Evolutionary conservation across 35 echinoderm and acorn worm genomes (phyloP).

Genomic region (Nesometra sesokonis): DNA sequence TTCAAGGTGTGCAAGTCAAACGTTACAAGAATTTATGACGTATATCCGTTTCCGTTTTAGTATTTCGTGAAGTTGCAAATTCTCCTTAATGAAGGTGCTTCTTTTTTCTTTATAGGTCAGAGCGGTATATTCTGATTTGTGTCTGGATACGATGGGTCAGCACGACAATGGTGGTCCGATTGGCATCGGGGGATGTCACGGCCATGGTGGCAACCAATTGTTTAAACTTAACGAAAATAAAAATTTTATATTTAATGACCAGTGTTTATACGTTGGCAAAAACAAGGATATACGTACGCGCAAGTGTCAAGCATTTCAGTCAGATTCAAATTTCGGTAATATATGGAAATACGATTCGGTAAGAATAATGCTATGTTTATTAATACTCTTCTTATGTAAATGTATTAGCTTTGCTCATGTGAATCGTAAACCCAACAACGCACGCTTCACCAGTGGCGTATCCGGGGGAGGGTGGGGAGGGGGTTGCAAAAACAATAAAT

Average conservation of each 20-base stretch:
- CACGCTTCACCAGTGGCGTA: no score
- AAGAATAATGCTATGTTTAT: neutral
- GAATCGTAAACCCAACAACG: no score
- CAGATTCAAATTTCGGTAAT: neutral
- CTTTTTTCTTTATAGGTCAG: constrained; percentile 25
- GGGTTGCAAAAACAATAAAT: no score
- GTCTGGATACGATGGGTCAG: constrained; percentile 45
- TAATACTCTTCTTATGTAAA: no score
- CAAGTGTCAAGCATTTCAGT: neutral
- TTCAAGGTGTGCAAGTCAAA: no score
- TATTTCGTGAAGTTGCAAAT: no score
- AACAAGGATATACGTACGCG: neutral
- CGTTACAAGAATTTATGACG: no score
- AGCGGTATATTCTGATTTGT: constrained; percentile 22
- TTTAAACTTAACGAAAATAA: constrained; percentile 9
- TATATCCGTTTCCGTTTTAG: no score
- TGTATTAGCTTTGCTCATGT: no score
- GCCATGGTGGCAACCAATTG: constrained; percentile 55
- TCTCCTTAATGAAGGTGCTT: no score
- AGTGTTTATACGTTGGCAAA: neutral
- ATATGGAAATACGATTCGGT: constrained; percentile 54
- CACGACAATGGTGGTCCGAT: constrained; percentile 19
- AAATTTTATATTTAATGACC: constrained; percentile 26
- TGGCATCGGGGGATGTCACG: constrained; percentile 48
- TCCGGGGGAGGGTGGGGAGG: no score